Evolutionary conservation across 92 coral and sea anemone genomes (phyloP).

Genomic region (Plumapathes pennacea): DNA sequence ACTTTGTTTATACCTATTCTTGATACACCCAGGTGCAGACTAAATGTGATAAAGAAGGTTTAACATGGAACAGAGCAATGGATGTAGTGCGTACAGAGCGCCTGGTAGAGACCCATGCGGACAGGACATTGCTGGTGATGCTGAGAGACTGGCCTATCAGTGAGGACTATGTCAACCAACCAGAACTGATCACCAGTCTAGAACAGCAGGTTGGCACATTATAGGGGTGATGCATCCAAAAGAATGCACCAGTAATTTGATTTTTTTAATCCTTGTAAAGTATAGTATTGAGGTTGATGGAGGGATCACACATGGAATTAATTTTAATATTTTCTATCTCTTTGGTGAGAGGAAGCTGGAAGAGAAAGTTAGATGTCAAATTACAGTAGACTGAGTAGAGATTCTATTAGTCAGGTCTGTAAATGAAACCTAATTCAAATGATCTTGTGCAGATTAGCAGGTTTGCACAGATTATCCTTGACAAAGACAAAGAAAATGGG

Average conservation of each 20-base stretch:
- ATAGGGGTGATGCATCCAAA: too few relatives aligned
- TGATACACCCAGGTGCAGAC: conserved; percentile 71
- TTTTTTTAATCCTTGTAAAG: too few relatives aligned
- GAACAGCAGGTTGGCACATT: conserved; percentile 95
- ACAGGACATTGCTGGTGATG: conserved; percentile 51
- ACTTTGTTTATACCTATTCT: too few relatives aligned
- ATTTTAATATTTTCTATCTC: too few relatives aligned
- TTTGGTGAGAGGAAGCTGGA: too few relatives aligned
- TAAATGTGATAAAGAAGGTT: conserved; percentile 32
- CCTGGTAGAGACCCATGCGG: conserved; percentile 42
- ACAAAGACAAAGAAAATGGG: conserved; percentile 64
- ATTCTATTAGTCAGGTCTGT: too few relatives aligned
- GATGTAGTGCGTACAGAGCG: conserved; percentile 89
- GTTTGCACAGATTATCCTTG: conserved; percentile 83
- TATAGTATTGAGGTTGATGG: too few relatives aligned
- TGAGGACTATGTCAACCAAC: conserved; percentile 63
- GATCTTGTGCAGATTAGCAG: conserved; percentile 77
- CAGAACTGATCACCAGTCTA: conserved; percentile 79
- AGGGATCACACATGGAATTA: too few relatives aligned
- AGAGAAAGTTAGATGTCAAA: too few relatives aligned
- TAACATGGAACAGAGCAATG: conserved; percentile 87
- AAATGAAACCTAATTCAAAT: too few relatives aligned
- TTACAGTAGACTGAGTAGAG: too few relatives aligned
- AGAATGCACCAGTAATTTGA: too few relatives aligned
- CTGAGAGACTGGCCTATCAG: conserved; percentile 85